phyloP scores from a whole-genome alignment of 2,113 vertebrate species.

The Rhinoderma darwinii region DNA sequence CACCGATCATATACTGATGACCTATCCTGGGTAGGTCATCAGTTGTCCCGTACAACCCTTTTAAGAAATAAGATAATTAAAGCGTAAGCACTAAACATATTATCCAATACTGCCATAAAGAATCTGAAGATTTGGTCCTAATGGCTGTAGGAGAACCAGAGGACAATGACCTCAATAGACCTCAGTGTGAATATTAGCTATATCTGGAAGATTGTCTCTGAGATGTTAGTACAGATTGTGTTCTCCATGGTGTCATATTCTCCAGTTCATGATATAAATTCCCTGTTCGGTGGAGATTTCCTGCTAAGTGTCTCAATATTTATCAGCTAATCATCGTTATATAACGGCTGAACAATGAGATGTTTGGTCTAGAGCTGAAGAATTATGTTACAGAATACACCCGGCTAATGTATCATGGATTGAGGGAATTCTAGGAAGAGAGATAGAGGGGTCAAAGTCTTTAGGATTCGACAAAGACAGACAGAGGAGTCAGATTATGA shows the following conservation, averaged over 20 bases:
- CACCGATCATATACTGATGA: too few relatives aligned
- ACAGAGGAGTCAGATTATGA: neutral
- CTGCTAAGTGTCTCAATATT: constrained; percentile 6
- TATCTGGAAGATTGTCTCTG: neutral
- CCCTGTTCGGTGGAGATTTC: neutral
- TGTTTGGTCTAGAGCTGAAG: constrained; percentile 22
- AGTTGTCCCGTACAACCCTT: too few relatives aligned
- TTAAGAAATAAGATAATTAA: too few relatives aligned
- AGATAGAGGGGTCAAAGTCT: neutral
- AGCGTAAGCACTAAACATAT: too few relatives aligned
- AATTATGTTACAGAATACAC: constrained; percentile 20
- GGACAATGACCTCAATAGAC: neutral
- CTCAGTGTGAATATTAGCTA: neutral
- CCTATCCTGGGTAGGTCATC: too few relatives aligned
- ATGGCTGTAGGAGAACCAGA: neutral
- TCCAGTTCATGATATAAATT: neutral
- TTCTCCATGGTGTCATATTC: constrained; percentile 16
- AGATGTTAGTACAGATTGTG: neutral
- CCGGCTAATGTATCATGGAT: neutral
- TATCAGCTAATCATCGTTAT: constrained; percentile 25
- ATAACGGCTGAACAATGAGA: constrained; percentile 18
- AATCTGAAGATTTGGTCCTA: neutral
- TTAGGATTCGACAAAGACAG: neutral
- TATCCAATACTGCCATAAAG: too few relatives aligned
- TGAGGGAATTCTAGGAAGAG: neutral